Evolutionary conservation across 2,113 vertebrate genomes (phyloP), one percentile per base, ranked within the genome.

Genomic region (Coturnix japonica): DNA sequence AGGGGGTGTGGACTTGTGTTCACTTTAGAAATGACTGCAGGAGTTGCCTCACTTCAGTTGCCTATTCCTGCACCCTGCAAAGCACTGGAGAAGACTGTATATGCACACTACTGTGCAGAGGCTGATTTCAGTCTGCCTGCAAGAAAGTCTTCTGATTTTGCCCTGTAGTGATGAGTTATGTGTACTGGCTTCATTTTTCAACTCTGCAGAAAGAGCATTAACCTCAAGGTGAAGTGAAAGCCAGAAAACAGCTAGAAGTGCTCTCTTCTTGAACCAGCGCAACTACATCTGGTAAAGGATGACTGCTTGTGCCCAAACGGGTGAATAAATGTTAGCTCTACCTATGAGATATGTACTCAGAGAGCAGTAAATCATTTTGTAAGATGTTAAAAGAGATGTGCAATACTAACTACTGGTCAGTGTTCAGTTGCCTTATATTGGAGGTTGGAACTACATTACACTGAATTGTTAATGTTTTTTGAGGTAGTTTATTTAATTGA

Each of bases 201-300:
- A 4, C 54, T 43, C 70, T 59, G 9, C 37, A 56, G 77, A 78
- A 69, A 86, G 63, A 67, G 53, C 63, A 69, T 41, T 81, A 85
- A 75, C 74, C 44, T 84, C 35, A 91, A 92, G 84, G 54, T 81
- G 87, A 89, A 92, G 18, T 26, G 78, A 39, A 67, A 89, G 65
- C 87, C 70, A 94, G 44, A 26, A 69, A 47, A 57, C 61, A 89
- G 75, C 87, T 93, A 63, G 35, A 41, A 91, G 53, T 60, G 25
- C 60, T 84, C 39, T 31, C 46, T 88, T 90, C 53, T 71, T 81
- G 53, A 89, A 78, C 35, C 8, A 72, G 31, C 2, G 0, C 13
- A 13, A 53, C 63, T 67, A 51, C 1, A 0, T 72, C 51, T 78
- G 30, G n/a, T 87, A n/a, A 71, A 81, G 53, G 44, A 79, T 93